These are phyloP conservation scores for Cristatella mucedo DNA, from an alignment of 2,888 invertebrate genomes.

Conservation along the genomic window DNA sequence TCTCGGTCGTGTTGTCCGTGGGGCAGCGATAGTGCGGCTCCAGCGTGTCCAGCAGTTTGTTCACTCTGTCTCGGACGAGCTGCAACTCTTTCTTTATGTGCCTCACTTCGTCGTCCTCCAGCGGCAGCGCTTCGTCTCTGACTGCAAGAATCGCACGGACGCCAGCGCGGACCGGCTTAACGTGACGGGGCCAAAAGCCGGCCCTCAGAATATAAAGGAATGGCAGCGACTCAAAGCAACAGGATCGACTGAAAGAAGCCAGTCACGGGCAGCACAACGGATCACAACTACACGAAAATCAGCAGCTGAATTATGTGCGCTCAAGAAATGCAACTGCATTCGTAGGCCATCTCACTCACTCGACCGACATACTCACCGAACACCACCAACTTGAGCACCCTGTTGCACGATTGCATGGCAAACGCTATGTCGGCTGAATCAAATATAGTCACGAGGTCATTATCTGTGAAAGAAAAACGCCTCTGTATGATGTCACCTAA, in stretches of 20 bases:
- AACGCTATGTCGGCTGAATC: conserved; percentile 54
- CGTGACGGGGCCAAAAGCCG: too few species aligned
- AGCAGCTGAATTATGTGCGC: too few species aligned
- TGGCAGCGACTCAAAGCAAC: too few species aligned
- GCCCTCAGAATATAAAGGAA: too few species aligned
- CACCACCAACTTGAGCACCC: conserved; percentile 4
- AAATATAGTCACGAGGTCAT: conserved; percentile 54
- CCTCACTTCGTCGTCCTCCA: conserved; percentile 39
- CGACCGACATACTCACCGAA: conserved; percentile 5
- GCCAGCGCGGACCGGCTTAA: too few species aligned
- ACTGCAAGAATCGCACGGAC: conserved; percentile 33
- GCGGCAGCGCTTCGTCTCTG: conserved; percentile 33
- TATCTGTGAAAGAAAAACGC: conserved; percentile 43
- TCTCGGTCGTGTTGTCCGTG: too few species aligned
- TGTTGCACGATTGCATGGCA: conserved; percentile 45
- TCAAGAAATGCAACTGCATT: too few species aligned
- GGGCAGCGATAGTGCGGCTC: conserved; percentile 28
- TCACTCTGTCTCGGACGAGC: conserved; percentile 47
- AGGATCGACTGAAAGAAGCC: too few species aligned
- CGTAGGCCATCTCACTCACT: too few species aligned
- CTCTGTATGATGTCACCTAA: too few species aligned
- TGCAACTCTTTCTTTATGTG: conserved; percentile 42
- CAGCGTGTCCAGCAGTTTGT: conserved; percentile 45
- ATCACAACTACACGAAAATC: too few species aligned
- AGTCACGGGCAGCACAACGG: too few species aligned